These are phyloP conservation scores for Morone chrysops DNA, from an alignment of 2,113 vertebrate genomes.

Conservation along the genomic window DNA sequence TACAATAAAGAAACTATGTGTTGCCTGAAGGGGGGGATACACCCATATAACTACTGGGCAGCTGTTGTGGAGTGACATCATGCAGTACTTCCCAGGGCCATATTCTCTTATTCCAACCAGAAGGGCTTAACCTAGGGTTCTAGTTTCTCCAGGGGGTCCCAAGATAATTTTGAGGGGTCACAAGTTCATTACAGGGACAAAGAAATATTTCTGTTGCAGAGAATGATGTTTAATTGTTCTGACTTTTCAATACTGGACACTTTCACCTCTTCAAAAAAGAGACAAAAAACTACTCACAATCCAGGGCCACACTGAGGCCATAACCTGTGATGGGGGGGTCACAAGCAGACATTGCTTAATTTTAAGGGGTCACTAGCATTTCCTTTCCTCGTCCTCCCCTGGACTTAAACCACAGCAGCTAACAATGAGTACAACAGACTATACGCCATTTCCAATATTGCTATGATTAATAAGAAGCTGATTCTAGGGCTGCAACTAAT, in stretches of 20 bases:
- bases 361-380: background rate
- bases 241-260: background rate
- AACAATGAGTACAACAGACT: background rate
- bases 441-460: background rate
- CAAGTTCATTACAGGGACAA: background rate
- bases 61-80: conserved; percentile 68
- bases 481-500: background rate
- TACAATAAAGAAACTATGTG: conserved; percentile 69
- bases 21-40: conserved; percentile 54
- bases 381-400: background rate
- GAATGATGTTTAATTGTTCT: background rate
- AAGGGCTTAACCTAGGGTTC: background rate
- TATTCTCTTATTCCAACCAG: conserved; percentile 62
- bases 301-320: background rate
- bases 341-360: background rate
- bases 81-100: conserved; percentile 37
- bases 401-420: background rate
- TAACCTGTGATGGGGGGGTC: background rate
- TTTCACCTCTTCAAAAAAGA: background rate
- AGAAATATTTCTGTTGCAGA: background rate
- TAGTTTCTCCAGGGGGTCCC: background rate
- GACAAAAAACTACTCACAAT: background rate
- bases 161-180: background rate
- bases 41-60: conserved; percentile 65
- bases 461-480: background rate